Evolutionary conservation across 2,888 invertebrate genomes (phyloP).

Genomic region (Ormyrus rosae): DNA sequence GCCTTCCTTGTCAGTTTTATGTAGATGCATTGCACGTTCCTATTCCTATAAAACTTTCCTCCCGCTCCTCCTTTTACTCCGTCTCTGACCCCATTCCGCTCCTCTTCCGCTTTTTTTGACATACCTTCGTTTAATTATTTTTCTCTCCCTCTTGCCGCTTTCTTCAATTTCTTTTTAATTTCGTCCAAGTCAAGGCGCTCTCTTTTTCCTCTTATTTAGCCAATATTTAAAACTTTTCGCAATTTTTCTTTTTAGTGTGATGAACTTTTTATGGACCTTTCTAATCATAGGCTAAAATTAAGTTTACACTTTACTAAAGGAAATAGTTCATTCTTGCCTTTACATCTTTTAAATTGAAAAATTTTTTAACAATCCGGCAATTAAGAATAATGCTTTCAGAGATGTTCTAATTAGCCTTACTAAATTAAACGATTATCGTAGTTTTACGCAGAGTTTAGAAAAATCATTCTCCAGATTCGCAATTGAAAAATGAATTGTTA

Average conservation of each 20-base stretch:
- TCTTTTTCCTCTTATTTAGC: constrained; percentile 23
- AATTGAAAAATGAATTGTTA: too few species aligned
- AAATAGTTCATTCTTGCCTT: neutral
- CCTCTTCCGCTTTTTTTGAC: constrained; percentile 13
- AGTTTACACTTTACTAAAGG: constrained; percentile 2
- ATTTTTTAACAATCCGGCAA: too few species aligned
- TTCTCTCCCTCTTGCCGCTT: neutral
- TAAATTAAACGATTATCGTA: too few species aligned
- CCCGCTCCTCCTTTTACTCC: neutral
- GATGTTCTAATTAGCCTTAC: too few species aligned
- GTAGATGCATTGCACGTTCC: constrained; percentile 53
- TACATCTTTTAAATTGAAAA: too few species aligned
- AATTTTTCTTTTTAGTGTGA: constrained; percentile 25
- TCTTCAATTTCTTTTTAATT: constrained; percentile 51
- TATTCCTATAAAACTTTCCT: constrained; percentile 40
- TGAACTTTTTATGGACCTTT: constrained; percentile 30
- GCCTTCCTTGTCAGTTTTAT: constrained; percentile 50
- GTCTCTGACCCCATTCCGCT: constrained; percentile 5
- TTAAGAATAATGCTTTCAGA: too few species aligned
- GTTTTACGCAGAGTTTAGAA: too few species aligned
- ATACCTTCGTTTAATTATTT: constrained; percentile 53
- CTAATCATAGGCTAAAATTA: neutral
- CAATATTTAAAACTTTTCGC: constrained; percentile 38
- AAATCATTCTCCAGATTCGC: too few species aligned
- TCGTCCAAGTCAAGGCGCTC: constrained; percentile 13